Base-by-base conservation (phyloP, 2,797 vertebrate species). In the Geotrypetes seraphini region DNA sequence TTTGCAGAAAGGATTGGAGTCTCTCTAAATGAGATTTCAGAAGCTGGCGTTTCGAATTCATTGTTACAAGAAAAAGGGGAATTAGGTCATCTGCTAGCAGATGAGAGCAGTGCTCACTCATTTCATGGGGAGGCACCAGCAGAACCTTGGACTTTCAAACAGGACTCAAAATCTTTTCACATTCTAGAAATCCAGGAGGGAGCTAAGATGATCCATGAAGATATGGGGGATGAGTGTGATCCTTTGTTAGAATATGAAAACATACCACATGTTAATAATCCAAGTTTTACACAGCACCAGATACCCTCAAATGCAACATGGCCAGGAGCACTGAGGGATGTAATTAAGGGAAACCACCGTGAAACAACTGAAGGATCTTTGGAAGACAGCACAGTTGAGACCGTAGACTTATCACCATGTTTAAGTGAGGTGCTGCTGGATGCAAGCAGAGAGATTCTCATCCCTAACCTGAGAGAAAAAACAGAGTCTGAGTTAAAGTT, bases 401-500 rank as follows among this genome's bases (percentile, higher is more conserved):
- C 79, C 1, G 66, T 82, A 45, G 89, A 88, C 38, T 83, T 95
- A 3, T 95, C 92, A 4, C 92, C 95, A 8, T 96, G 90, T 56
- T 58, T 93, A 40, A 96, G 93, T 25, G 92, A 93, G 28, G 91
- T 96, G 45, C 85, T 91, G 25, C 75, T 87, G 39, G 85, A 86
- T 36, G 81, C 86, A 4, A 72, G 67, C 10, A 41, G 75, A 33
- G 58, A 60, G 49, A 25, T 71, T 45, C 58, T 84, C 28, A 22
- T 81, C 56, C 74, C 82, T 46, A 77, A 56, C 53, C 83, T 96
- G 29, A 69, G 90, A 63, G 79, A 91, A 39, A 91, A 94, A 56
- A 95, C 93, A 0, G 87, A 92, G 37, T 96, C 92, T 2, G 89
- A 97, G 60, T 80, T 97, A 35, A 85, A 85, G 60, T 97, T 99